Evolutionary conservation across 2,888 invertebrate species (phyloP).

Genomic region (Megastigmus dorsalis): DNA sequence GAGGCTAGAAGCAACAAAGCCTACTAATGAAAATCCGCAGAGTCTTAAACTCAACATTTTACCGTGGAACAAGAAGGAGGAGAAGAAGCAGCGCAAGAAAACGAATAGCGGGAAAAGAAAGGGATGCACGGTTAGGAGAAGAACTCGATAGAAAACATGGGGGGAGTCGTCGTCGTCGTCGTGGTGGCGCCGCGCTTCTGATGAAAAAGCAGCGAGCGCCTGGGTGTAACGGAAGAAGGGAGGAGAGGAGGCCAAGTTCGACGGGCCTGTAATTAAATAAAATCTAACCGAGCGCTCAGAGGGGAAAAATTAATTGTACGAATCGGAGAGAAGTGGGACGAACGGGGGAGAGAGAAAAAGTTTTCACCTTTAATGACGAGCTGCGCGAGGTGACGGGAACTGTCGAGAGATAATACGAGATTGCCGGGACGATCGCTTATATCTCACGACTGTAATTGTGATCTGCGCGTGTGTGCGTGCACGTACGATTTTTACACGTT

Average conservation of each 20-base stretch:
- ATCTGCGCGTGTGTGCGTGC: background rate
- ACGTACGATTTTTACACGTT: too few relatives aligned
- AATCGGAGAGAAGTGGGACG: conserved; percentile 1
- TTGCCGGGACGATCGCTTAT: conserved; percentile 12
- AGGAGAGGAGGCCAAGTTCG: background rate
- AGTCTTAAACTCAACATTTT: background rate
- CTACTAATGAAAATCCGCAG: conserved; percentile 41
- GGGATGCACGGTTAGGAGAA: background rate
- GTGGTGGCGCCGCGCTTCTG: background rate
- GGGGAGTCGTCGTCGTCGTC: too few relatives aligned
- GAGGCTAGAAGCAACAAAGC: conserved; percentile 26
- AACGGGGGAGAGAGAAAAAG: conserved; percentile 7
- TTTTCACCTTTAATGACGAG: conserved; percentile 30
- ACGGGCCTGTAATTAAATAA: conserved; percentile 37
- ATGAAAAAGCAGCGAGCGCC: conserved; percentile 3
- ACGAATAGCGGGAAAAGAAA: background rate
- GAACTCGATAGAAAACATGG: too few relatives aligned
- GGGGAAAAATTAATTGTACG: conserved; percentile 32
- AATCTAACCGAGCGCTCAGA: conserved; percentile 14
- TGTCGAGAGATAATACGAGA: too few relatives aligned
- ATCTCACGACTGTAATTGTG: conserved; percentile 11
- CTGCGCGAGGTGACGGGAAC: too few relatives aligned
- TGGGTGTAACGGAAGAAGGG: too few relatives aligned
- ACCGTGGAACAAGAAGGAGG: too few relatives aligned
- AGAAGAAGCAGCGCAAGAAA: background rate